Percentiles rank a stretch among this genome's conserved stretches.
These are phyloP conservation scores for Colaptes auratus DNA, from an alignment of 2,113 vertebrate genomes.

Conservation along the genomic window DNA sequence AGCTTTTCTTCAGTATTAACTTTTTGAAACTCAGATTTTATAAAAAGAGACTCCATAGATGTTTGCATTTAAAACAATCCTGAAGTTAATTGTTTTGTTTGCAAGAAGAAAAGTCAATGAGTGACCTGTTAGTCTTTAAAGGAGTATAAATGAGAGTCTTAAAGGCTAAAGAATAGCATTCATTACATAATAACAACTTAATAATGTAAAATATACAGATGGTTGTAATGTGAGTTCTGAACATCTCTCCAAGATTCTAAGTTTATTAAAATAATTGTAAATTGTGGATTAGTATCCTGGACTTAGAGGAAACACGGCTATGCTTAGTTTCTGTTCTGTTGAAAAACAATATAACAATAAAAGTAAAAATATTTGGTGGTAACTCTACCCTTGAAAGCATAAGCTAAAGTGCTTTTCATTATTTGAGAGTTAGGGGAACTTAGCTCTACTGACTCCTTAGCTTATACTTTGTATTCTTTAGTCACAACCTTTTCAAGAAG, in stretches of 20 bases:
- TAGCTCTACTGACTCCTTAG: neutral
- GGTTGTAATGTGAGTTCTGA: neutral
- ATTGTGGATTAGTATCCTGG: neutral
- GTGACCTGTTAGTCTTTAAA: neutral
- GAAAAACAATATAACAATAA: neutral
- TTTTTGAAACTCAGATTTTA: neutral
- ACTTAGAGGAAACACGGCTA: neutral
- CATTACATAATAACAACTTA: neutral
- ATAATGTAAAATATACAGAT: neutral
- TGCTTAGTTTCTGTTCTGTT: neutral
- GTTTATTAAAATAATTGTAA: neutral
- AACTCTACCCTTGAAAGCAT: neutral
- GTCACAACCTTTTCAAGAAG: neutral
- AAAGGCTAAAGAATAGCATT: neutral
- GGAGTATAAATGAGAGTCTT: neutral
- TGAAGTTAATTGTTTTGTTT: fast-evolving
- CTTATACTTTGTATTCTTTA: neutral
- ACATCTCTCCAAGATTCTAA: neutral
- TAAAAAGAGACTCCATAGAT: neutral
- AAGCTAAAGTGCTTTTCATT: neutral
- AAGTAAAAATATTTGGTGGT: neutral
- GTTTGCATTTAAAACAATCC: neutral
- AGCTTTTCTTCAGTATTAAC: neutral
- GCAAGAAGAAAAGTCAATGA: neutral
- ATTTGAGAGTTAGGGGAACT: neutral